A percentile compares a stretch with the other conserved stretches of the same genome.
Conservation (phyloP, 2,888 invertebrate species). For the Malacosoma neustria region DNA sequence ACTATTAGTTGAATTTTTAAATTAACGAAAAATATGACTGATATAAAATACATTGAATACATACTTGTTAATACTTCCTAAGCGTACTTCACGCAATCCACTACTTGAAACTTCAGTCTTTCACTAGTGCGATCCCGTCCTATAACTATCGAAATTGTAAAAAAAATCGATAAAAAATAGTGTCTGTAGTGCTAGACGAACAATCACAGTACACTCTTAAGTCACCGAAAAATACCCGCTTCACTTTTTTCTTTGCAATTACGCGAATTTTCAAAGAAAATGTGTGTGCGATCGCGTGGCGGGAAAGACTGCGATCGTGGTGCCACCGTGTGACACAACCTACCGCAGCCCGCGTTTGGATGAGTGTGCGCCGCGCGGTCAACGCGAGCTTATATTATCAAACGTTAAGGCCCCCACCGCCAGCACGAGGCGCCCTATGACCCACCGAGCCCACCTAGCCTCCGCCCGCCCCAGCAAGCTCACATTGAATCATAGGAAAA, state of each 20-base stretch:
- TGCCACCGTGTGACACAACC: conserved; percentile 63
- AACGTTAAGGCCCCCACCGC: conserved; percentile 22
- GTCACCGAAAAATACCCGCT: conserved; percentile 53
- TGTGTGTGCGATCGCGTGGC: conserved; percentile 42
- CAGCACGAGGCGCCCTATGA: conserved; percentile 23
- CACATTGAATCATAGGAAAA: neutral
- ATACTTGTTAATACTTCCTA: conserved; percentile 39
- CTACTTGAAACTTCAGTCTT: conserved; percentile 51
- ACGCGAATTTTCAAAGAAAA: conserved; percentile 72
- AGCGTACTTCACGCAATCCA: conserved; percentile 53
- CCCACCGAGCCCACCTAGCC: conserved; percentile 26
- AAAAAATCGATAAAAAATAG: conserved; percentile 38
- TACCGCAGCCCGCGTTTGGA: conserved; percentile 59
- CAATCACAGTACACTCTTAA: conserved; percentile 59
- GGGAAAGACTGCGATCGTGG: conserved; percentile 64
- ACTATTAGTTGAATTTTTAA: neutral
- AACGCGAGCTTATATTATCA: conserved; percentile 37
- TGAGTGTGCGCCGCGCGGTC: conserved; percentile 56
- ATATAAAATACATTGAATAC: conserved; percentile 9
- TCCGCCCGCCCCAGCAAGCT: conserved; percentile 30
- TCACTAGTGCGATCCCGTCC: conserved; percentile 60
- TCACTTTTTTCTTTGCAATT: conserved; percentile 72
- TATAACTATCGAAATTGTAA: conserved; percentile 32
- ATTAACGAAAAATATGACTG: neutral
- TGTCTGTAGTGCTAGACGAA: conserved; percentile 37